Evolutionary conservation across 2,113 vertebrate species (phyloP).

Genomic region (Puntigrus tetrazona): DNA sequence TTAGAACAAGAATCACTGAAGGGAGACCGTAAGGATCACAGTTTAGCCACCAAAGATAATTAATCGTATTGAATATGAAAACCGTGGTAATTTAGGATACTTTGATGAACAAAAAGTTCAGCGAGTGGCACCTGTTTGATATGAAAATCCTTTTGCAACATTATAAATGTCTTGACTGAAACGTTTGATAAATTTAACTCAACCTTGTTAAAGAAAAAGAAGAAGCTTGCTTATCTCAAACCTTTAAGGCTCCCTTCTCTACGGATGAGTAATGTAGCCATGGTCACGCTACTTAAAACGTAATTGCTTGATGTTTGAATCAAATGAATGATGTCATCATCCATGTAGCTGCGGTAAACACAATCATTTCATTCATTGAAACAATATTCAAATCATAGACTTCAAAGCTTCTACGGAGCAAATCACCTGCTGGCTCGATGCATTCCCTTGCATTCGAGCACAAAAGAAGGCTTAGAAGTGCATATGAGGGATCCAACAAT

Average conservation of each 20-base stretch:
- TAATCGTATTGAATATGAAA: not conserved
- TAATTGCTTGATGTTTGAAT: not conserved
- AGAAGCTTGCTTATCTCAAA: not conserved
- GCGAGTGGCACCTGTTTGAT: not conserved
- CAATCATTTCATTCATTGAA: not conserved
- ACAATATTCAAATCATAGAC: constrained; percentile 21
- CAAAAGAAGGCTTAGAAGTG: constrained; percentile 69
- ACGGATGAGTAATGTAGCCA: not conserved
- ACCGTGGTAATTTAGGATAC: not conserved
- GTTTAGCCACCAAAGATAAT: no score
- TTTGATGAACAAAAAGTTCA: not conserved
- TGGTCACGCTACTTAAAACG: not conserved
- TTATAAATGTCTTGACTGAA: not conserved
- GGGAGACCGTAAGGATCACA: no score
- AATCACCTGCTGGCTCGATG: constrained; percentile 49
- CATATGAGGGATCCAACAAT: constrained; percentile 64
- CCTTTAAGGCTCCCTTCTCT: not conserved
- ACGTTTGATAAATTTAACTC: not conserved
- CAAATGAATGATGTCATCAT: not conserved
- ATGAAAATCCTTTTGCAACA: not conserved
- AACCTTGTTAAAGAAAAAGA: not conserved
- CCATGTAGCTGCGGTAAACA: constrained; percentile 5
- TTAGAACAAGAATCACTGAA: no score
- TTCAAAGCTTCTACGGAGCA: constrained; percentile 51
- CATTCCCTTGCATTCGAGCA: constrained; percentile 43